Conservation (phyloP, 2,888 invertebrate species). For the Sisyra terminalis region DNA sequence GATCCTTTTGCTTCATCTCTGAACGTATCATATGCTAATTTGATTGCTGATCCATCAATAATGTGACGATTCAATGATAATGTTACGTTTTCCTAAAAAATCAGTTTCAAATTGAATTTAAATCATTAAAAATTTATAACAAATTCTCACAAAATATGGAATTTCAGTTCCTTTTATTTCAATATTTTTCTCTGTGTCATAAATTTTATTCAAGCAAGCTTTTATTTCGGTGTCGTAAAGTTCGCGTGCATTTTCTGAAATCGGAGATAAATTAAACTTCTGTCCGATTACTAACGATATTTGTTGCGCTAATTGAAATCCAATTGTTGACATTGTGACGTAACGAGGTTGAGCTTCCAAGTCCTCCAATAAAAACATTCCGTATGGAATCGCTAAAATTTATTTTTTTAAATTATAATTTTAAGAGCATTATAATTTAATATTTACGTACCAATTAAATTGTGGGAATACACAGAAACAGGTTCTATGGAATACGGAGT, state of each 20-base stretch:
- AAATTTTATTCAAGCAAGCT: neutral
- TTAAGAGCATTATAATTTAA: neutral
- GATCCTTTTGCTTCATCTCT: too few species aligned
- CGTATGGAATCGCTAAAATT: slow-evolving; percentile 15
- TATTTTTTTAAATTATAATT: neutral
- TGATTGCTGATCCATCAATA: neutral
- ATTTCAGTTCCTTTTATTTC: neutral
- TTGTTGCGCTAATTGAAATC: slow-evolving; percentile 15
- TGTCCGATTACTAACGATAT: neutral
- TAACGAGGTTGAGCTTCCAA: slow-evolving; percentile 15
- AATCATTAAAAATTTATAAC: neutral
- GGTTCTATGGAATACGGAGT: slow-evolving; percentile 12
- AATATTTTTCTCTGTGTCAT: neutral
- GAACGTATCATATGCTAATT: neutral
- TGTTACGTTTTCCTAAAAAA: neutral
- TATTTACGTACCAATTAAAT: slow-evolving; percentile 13
- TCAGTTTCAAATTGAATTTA: neutral
- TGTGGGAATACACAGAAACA: slow-evolving; percentile 13
- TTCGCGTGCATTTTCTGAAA: neutral
- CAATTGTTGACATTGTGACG: slow-evolving; percentile 15
- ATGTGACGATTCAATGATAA: neutral
- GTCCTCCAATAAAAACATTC: slow-evolving; percentile 11
- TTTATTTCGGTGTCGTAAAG: neutral
- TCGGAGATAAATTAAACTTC: neutral
- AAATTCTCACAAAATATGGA: neutral